phyloP scores from a whole-genome alignment of 2,797 vertebrate species.

The Microhierax caerulescens region DNA sequence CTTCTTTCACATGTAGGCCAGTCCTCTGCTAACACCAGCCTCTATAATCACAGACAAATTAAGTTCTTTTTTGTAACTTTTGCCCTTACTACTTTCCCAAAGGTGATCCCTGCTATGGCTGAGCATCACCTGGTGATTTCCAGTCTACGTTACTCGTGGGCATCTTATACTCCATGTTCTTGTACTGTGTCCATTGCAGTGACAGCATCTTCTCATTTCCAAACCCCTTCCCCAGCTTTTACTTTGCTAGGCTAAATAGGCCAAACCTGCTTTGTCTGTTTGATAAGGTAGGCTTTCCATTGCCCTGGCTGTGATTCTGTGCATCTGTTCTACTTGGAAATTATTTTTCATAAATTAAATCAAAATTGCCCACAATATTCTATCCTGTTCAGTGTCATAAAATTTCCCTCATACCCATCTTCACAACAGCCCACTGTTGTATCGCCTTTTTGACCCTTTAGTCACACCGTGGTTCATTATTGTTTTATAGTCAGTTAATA shows the following conservation, averaged over 20 bases:
- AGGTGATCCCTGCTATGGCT: not conserved
- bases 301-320: not conserved
- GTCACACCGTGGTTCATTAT: not conserved
- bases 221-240: not conserved
- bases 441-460: not conserved
- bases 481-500: not conserved
- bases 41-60: not conserved
- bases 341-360: not conserved
- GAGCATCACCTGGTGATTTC: not conserved
- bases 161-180: not conserved
- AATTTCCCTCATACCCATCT: not conserved
- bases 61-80: not conserved
- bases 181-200: not conserved
- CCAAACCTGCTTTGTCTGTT: not conserved
- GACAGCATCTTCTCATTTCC: not conserved
- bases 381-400: not conserved
- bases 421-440: not conserved
- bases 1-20: not conserved
- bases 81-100: not conserved
- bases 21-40: not conserved
- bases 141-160: not conserved
- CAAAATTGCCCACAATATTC: not conserved
- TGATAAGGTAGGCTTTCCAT: not conserved
- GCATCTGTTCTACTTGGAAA: not conserved
- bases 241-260: not conserved